A percentile compares a stretch with the other conserved stretches of the same genome.
Conservation (phyloP, 2,797 vertebrate species). For the Rhadinocentrus ornatus region DNA sequence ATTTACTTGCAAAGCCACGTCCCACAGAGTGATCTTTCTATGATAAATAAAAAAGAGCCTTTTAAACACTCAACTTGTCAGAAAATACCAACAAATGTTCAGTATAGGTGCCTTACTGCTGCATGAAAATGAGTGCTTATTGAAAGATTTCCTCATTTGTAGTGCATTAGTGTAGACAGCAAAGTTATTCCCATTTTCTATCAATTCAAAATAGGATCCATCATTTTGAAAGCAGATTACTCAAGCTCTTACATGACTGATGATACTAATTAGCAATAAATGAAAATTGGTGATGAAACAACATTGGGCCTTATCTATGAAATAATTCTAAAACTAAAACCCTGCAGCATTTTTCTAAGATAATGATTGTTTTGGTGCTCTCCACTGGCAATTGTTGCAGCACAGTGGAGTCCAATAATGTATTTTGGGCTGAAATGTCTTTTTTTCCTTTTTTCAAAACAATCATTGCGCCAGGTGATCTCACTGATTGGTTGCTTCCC, state of each 20-base stretch:
- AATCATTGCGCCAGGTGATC: neutral
- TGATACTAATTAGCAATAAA: slow-evolving; percentile 35
- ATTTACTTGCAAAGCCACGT: neutral
- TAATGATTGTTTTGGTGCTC: slow-evolving; percentile 23
- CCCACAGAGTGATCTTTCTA: neutral
- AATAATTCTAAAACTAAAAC: neutral
- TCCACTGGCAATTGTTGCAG: neutral
- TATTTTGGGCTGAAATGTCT: too few species aligned
- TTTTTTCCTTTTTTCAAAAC: too few species aligned
- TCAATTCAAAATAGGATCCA: slow-evolving; percentile 35
- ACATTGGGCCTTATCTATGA: slow-evolving; percentile 2
- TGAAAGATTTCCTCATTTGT: slow-evolving; percentile 26
- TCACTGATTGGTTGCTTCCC: slow-evolving; percentile 27
- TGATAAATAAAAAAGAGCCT: neutral
- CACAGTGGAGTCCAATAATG: too few species aligned
- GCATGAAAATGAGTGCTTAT: slow-evolving; percentile 19
- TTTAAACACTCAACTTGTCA: slow-evolving; percentile 2
- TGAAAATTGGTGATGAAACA: slow-evolving; percentile 18
- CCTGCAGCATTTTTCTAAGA: slow-evolving; percentile 1
- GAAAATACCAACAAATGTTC: slow-evolving; percentile 21
- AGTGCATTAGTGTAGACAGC: slow-evolving; percentile 12
- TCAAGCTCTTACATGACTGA: slow-evolving; percentile 28
- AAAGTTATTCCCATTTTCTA: slow-evolving; percentile 29
- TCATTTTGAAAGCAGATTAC: slow-evolving; percentile 34
- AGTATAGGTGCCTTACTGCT: slow-evolving; percentile 17